Conservation (phyloP, 2,888 invertebrate genomes). For the Dendrolimus houi region DNA sequence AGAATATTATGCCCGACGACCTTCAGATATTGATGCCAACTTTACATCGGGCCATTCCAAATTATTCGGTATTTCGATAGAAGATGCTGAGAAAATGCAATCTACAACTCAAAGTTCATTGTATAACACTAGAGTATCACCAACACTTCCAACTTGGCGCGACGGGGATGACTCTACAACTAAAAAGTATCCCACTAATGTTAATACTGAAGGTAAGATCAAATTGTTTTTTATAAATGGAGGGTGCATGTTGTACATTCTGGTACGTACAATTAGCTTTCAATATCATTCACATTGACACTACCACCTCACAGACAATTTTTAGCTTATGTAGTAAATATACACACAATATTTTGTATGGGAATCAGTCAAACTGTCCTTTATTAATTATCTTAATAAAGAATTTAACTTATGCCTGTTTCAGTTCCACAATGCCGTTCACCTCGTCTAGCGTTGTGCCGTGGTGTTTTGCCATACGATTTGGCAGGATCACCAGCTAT, state of each 20-base stretch:
- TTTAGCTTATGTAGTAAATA: background rate
- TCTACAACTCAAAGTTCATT: constrained; percentile 67
- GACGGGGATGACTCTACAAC: constrained; percentile 57
- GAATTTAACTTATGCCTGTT: constrained; percentile 13
- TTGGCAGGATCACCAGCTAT: constrained; percentile 70
- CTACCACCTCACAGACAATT: too few species aligned
- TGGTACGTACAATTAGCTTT: background rate
- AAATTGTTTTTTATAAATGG: background rate
- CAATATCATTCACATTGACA: too few species aligned
- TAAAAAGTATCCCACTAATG: constrained; percentile 57
- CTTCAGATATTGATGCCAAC: constrained; percentile 28
- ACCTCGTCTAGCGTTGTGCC: constrained; percentile 69
- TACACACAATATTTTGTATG: background rate
- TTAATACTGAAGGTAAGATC: constrained; percentile 58
- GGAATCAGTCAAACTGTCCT: background rate
- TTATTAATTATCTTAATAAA: background rate
- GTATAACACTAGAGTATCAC: constrained; percentile 76
- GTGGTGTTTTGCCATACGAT: constrained; percentile 81
- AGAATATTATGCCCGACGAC: constrained; percentile 30
- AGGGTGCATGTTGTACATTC: constrained; percentile 25
- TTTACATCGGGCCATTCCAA: constrained; percentile 80
- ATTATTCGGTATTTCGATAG: constrained; percentile 77
- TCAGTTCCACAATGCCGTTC: constrained; percentile 71
- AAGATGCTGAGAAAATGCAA: constrained; percentile 73
- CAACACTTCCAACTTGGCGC: constrained; percentile 77